A percentile compares a stretch with the other conserved stretches of the same genome.
These are phyloP conservation scores for Garrulus glandarius DNA, from an alignment of 2,797 vertebrate species.

Conservation along the genomic window DNA sequence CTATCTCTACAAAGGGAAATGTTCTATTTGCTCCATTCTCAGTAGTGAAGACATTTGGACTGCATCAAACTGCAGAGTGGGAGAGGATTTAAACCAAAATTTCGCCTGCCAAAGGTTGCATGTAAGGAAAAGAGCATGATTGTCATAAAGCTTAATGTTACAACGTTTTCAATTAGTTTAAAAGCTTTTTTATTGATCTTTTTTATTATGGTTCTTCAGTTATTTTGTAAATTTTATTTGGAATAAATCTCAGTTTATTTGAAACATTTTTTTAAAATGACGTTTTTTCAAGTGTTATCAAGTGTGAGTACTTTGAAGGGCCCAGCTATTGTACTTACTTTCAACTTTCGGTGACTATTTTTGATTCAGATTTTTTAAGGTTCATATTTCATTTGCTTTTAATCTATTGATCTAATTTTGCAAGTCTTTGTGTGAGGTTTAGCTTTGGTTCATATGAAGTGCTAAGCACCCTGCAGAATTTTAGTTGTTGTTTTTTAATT, in stretches of 20 bases:
- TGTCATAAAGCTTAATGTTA: conserved; percentile 35
- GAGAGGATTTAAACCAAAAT: conserved; percentile 35
- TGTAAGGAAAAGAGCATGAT: neutral
- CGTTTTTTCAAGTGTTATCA: neutral
- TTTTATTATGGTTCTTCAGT: conserved; percentile 22
- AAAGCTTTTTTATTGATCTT: conserved; percentile 44
- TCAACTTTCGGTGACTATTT: neutral
- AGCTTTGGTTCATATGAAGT: neutral
- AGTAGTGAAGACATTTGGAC: conserved; percentile 26
- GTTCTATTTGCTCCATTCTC: neutral
- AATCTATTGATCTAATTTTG: neutral
- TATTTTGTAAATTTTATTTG: conserved; percentile 46
- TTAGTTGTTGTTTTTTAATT: neutral
- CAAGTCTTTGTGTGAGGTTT: neutral
- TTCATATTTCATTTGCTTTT: neutral
- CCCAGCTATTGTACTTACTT: neutral
- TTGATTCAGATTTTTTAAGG: neutral
- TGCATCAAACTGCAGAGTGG: neutral
- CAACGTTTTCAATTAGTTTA: conserved; percentile 48
- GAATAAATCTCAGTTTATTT: neutral
- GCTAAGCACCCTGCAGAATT: neutral
- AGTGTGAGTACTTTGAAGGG: neutral
- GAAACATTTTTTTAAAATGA: neutral
- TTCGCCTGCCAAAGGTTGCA: neutral
- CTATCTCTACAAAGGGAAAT: neutral